These are phyloP conservation scores for Macrochelys suwanniensis DNA, from an alignment of 2,797 vertebrate species.

Conservation along the genomic window DNA sequence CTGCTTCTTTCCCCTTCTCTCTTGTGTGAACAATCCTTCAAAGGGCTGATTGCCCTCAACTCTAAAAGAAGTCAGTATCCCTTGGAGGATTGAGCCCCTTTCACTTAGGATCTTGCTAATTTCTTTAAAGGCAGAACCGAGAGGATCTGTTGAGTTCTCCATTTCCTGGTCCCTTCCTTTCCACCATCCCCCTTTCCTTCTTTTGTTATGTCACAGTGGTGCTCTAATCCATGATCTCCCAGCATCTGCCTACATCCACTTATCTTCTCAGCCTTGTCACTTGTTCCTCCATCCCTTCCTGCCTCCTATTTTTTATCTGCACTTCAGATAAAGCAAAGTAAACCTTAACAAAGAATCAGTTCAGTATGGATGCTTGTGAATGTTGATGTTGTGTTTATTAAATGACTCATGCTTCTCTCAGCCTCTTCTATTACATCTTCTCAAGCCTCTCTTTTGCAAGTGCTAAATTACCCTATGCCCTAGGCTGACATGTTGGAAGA, in stretches of 20 bases:
- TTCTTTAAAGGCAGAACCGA: neutral
- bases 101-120: neutral
- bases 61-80: neutral
- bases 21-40: neutral
- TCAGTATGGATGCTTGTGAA: neutral
- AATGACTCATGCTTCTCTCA: neutral
- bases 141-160: neutral
- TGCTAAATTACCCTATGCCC: neutral
- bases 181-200: neutral
- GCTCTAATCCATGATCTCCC: neutral
- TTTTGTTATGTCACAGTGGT: fast-evolving
- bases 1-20: neutral
- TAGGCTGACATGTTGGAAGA: neutral
- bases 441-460: neutral
- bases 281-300: neutral
- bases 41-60: neutral
- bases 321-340: neutral
- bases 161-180: neutral
- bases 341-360: neutral
- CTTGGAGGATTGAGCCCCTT: neutral
- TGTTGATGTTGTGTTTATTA: neutral
- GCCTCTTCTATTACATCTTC: neutral
- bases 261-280: neutral
- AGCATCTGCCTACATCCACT: neutral
- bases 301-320: neutral